phyloP scores from a whole-genome alignment of 2,888 invertebrate species.

The Eudemis profundana region DNA sequence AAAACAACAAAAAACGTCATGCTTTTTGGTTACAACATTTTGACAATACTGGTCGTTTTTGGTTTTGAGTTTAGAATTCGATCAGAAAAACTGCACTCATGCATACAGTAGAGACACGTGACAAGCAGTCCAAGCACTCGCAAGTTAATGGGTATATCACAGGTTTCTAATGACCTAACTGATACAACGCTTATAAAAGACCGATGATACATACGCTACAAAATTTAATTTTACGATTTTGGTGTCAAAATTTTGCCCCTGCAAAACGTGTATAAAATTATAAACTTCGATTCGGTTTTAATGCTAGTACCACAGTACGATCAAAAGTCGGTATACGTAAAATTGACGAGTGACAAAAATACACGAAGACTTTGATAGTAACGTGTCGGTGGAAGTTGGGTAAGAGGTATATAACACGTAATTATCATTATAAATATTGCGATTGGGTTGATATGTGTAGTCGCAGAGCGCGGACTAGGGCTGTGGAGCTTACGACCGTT shows the following conservation, averaged over 20 bases:
- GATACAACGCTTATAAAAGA: slow-evolving; percentile 69
- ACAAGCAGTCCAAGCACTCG: slow-evolving; percentile 73
- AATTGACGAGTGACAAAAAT: slow-evolving; percentile 31
- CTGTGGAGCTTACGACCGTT: slow-evolving; percentile 46
- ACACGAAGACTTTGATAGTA: slow-evolving; percentile 27
- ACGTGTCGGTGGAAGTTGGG: slow-evolving; percentile 31
- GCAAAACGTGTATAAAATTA: slow-evolving; percentile 47
- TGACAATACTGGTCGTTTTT: slow-evolving; percentile 82
- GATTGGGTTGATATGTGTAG: slow-evolving; percentile 80
- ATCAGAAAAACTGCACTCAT: slow-evolving; percentile 50
- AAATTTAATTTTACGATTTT: slow-evolving; percentile 57
- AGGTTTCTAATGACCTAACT: slow-evolving; percentile 80
- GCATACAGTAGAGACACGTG: slow-evolving; percentile 70
- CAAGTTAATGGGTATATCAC: slow-evolving; percentile 79
- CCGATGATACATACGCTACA: slow-evolving; percentile 52
- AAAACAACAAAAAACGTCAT: slow-evolving; percentile 57
- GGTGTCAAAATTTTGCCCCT: slow-evolving; percentile 56
- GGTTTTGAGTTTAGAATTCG: slow-evolving; percentile 54
- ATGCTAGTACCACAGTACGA: slow-evolving; percentile 28
- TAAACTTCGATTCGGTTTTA: slow-evolving; percentile 31
- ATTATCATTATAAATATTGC: slow-evolving; percentile 55
- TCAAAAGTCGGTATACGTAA: slow-evolving; percentile 25
- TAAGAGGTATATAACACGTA: slow-evolving; percentile 23
- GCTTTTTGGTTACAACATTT: slow-evolving; percentile 74
- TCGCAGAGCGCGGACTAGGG: slow-evolving; percentile 62